Base-by-base conservation (phyloP, 1,140 invertebrate species). In the Rhagoletis zephyria region DNA sequence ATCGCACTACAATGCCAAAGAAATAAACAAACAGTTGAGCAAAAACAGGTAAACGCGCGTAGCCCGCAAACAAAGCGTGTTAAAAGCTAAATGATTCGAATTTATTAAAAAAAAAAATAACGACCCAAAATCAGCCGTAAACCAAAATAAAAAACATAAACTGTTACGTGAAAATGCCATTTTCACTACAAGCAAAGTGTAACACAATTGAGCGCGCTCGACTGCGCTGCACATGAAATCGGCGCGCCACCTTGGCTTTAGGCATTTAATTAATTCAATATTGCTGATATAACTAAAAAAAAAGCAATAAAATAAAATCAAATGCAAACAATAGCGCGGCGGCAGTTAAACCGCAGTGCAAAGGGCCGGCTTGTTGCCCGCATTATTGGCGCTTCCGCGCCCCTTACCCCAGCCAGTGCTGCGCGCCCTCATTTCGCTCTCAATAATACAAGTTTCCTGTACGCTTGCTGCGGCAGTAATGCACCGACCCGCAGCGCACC, bases 351-450 rank as follows among this genome's bases (percentile, higher is more conserved):
- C 12, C 48, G 74, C 74, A 30, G 12, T 45, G 40, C 10, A 74
- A 81, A 56, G 48, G 48, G 42, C 45, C 61, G 61, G 4, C 12
- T 7, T 0, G 12, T 4, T 63, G 61, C 12, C 42, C 4, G 1
- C 70, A 74, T 74, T 16, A 45, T 48, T n/a, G 4, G 45, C 42
- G 30, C 12, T 10, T 16, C 6, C 6, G 1, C 4, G 64, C 64
- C 5, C 61, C 9, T 14, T 63, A 14, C 61, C 45, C 16, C 14
- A 14, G 45, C 51, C 5, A 56, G 1, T 16, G 30, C 51, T 56
- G 7, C n/a, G 74, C 74, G 74, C 74, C 74, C 74, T 81, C 74
- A 81, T 59, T 81, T 81, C 48, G 19, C 48, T 56, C 48, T 19
- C 74, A 30, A 56, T 56, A n/a, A 1, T 1, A 4, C 4, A 63